Percentiles rank a stretch among this genome's conserved stretches.
These are phyloP conservation scores for Empidonax alnorum DNA, from an alignment of 2,113 vertebrate species.

Conservation along the genomic window DNA sequence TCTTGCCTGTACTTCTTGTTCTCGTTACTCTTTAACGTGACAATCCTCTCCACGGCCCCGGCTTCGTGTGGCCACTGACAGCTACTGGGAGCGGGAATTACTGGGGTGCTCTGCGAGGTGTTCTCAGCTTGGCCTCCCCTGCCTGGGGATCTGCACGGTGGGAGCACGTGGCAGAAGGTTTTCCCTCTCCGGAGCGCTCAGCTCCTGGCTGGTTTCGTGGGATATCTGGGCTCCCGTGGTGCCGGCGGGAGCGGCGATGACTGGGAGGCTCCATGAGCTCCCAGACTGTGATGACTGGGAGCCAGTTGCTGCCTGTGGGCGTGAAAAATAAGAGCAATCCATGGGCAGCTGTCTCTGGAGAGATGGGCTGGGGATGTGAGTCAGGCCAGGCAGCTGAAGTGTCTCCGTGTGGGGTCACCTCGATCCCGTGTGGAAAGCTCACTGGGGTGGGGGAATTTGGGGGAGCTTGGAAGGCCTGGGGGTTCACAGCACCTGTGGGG, in stretches of 20 bases:
- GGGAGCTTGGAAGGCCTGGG: background rate
- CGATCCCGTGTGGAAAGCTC: rapidly evolving
- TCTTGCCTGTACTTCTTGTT: conserved; percentile 36
- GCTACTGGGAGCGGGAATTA: background rate
- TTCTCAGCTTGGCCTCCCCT: background rate
- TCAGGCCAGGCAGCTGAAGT: conserved; percentile 32
- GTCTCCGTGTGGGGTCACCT: background rate
- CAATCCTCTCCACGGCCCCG: background rate
- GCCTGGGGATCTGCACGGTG: background rate
- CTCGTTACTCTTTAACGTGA: background rate
- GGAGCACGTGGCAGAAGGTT: background rate
- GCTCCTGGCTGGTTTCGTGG: background rate
- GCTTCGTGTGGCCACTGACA: background rate
- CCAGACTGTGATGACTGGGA: conserved; percentile 8
- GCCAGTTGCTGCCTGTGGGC: conserved; percentile 60
- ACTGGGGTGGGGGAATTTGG: rapidly evolving
- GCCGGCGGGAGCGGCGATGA: background rate
- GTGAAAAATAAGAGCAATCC: conserved; percentile 64
- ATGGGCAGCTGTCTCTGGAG: conserved; percentile 54
- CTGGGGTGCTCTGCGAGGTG: background rate
- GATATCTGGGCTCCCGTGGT: background rate
- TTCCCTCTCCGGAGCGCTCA: background rate
- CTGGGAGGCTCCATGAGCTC: background rate
- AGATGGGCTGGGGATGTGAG: conserved; percentile 31
- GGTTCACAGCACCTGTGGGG: background rate